Evolutionary conservation across 2,113 vertebrate species (phyloP).

Genomic region (Probosciger aterrimus): DNA sequence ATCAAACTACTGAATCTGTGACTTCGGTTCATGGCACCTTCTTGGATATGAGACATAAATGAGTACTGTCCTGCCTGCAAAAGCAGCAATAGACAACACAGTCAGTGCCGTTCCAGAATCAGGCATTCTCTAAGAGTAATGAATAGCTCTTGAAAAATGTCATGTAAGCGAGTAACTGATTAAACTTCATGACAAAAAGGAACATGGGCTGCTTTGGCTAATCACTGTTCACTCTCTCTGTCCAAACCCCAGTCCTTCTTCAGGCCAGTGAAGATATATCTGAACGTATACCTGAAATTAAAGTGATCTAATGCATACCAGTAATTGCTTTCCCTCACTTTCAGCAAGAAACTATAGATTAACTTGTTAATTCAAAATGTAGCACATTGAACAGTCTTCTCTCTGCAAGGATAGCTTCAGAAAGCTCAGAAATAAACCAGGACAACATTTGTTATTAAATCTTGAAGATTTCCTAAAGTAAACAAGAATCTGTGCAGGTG

Average conservation of each 20-base stretch:
- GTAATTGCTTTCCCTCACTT: constrained; percentile 34
- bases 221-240: constrained; percentile 24
- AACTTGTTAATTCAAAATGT: constrained; percentile 45
- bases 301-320: constrained; percentile 32
- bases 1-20: not conserved
- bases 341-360: constrained; percentile 51
- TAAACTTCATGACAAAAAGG: constrained; percentile 46
- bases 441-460: constrained; percentile 3
- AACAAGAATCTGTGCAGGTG: constrained; percentile 24
- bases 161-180: constrained; percentile 39
- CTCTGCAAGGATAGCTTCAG: not conserved
- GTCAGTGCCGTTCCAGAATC: not conserved
- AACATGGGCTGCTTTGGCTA: constrained; percentile 40
- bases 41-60: not conserved
- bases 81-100: not conserved
- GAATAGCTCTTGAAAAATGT: constrained; percentile 49
- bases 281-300: constrained; percentile 9
- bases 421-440: constrained; percentile 28
- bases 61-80: not conserved
- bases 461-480: not conserved
- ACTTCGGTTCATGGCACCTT: not conserved
- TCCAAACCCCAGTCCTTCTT: not conserved
- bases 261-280: not conserved
- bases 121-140: not conserved
- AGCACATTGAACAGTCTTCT: constrained; percentile 5